A percentile compares a stretch with the other conserved stretches of the same genome.
phyloP scores from a whole-genome alignment of 2,113 vertebrate genomes.

The Ceuthmochares aereus region DNA sequence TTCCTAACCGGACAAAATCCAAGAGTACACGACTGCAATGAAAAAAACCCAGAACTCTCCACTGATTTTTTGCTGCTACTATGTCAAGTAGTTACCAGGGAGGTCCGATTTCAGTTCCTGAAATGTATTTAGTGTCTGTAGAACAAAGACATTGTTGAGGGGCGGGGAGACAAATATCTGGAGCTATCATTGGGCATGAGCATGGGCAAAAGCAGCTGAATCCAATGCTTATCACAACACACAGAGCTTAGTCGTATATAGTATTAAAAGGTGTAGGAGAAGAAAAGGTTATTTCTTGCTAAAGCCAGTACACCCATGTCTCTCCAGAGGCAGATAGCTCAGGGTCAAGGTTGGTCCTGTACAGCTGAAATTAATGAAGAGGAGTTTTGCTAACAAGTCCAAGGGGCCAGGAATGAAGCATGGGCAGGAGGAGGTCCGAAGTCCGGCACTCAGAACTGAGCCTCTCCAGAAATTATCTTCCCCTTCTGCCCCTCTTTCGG shows the following conservation, averaged over 20 bases:
- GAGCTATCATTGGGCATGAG: neutral
- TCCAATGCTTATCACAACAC: neutral
- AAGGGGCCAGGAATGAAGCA: neutral
- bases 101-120: neutral
- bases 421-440: neutral
- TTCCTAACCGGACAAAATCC: neutral
- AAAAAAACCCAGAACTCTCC: neutral
- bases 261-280: neutral
- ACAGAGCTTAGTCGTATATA: neutral
- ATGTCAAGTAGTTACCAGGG: neutral
- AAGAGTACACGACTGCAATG: neutral
- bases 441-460: neutral
- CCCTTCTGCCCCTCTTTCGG: neutral
- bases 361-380: neutral
- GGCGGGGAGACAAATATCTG: neutral
- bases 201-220: neutral
- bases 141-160: neutral
- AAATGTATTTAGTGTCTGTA: neutral
- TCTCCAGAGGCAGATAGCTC: neutral
- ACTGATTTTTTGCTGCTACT: neutral
- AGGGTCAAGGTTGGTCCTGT: neutral
- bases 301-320: neutral
- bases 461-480: neutral
- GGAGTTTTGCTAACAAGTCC: neutral
- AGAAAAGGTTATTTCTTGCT: neutral